Base-by-base conservation (phyloP, 2,888 invertebrate genomes). In the Noctua comes region DNA sequence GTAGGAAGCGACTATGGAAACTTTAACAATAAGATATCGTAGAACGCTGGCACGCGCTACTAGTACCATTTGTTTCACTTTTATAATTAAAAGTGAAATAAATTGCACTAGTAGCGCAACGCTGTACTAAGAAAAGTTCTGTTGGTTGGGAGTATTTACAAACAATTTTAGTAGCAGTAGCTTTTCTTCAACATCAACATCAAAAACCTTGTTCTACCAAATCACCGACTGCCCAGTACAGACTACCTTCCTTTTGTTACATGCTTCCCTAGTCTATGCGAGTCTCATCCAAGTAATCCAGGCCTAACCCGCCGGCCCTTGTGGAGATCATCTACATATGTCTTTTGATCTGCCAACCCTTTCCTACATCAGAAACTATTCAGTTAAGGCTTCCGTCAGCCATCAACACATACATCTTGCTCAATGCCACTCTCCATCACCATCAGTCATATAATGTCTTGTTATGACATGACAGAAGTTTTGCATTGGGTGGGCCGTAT, bases 341-440 rank as follows among this genome's bases (percentile, higher is more conserved):
- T 3, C 8, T 11, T n/a, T 43, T 43, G 21, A 16, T 36, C n/a
- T 21, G 4, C 18, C 48, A 70, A 36, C 24, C 31, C 40, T 24
- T 69, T 0, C n/a, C 10, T 40, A 16, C 18, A 10, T 72, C 11
- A 7, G n/a, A 11, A 43, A 43, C 43, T 13, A 31, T 51, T 51
- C 7, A 68, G 24, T 59, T 27, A 46, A 24, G 1, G 51, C 24
- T 68, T 46, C 24, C 18, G 8, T 27, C 18, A 16, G 40, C 48
- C 31, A n/a, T 31, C 24, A 66, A 31, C 48, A 51, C 73, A 68
- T 51, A 46, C 11, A 80, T 68, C 59, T 80, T 80, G 18, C 43
- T 79, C 51, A 59, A 80, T 73, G 66, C 68, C 73, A 80, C 31
- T 73, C 73, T 59, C 59, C 80, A n/a, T 73, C 73, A 66, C 59